These are phyloP conservation scores for Mamestra configurata DNA, from an alignment of 1,140 invertebrate species.

Conservation along the genomic window DNA sequence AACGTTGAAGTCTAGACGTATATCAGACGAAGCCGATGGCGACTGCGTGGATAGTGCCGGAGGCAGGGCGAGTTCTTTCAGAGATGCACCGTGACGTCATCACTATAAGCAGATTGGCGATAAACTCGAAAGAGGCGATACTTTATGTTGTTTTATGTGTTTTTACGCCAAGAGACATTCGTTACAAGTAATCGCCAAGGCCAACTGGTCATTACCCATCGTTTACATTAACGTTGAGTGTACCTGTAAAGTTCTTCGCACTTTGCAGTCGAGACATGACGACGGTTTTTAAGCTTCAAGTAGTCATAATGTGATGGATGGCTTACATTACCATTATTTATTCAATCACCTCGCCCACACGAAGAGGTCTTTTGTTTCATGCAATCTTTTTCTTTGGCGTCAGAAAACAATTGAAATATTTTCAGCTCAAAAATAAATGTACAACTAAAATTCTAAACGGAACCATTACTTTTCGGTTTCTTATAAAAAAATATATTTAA, in stretches of 20 bases:
- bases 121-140: constrained; percentile 28
- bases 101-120: constrained; percentile 55
- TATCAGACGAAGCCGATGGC: constrained; percentile 52
- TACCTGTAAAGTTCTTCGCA: constrained; percentile 9
- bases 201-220: constrained; percentile 45
- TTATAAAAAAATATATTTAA: constrained; percentile 63
- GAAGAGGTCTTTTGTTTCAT: not conserved
- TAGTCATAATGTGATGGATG: constrained; percentile 3
- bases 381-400: not conserved
- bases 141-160: constrained; percentile 40
- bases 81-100: constrained; percentile 68
- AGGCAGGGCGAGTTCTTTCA: constrained; percentile 47
- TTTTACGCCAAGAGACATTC: constrained; percentile 30
- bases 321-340: constrained; percentile 2
- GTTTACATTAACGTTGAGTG: constrained; percentile 35
- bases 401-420: not conserved
- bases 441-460: constrained; percentile 59
- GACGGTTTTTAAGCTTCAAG: constrained; percentile 16
- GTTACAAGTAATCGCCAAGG: constrained; percentile 45
- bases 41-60: constrained; percentile 15
- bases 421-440: constrained; percentile 31
- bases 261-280: constrained; percentile 9
- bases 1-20: constrained; percentile 52
- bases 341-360: constrained; percentile 6
- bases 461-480: constrained; percentile 56